Conservation (phyloP, 2,888 invertebrate species). For the Dynastes maya region DNA sequence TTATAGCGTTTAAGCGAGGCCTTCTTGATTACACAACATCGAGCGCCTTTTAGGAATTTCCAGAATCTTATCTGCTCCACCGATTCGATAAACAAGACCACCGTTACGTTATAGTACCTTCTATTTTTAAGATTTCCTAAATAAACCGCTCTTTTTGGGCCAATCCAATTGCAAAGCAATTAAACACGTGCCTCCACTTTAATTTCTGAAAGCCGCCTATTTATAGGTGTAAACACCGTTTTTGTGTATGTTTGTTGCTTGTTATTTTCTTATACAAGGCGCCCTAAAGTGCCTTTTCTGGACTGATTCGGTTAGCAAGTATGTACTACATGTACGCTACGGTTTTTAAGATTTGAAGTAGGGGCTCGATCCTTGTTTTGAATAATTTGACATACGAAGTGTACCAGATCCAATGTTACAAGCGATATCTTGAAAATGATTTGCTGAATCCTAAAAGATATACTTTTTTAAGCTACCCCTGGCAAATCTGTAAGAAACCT, state of each 20-base stretch:
- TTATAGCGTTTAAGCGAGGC: neutral
- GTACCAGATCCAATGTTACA: too few species aligned
- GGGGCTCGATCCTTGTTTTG: too few species aligned
- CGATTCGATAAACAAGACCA: slow-evolving; percentile 35
- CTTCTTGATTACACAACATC: slow-evolving; percentile 6
- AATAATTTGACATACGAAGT: too few species aligned
- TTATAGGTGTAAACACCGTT: slow-evolving; percentile 32
- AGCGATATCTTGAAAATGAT: too few species aligned
- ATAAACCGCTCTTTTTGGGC: slow-evolving; percentile 37
- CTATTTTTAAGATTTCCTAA: slow-evolving; percentile 32
- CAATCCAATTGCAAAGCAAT: slow-evolving; percentile 46
- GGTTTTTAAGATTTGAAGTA: too few species aligned
- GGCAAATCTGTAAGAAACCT: too few species aligned
- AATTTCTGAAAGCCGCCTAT: slow-evolving; percentile 35
- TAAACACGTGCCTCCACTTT: slow-evolving; percentile 45
- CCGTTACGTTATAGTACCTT: slow-evolving; percentile 32
- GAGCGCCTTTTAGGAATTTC: slow-evolving; percentile 33
- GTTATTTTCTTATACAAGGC: slow-evolving; percentile 13
- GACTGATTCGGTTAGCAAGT: neutral
- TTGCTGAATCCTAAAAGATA: too few species aligned
- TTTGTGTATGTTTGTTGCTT: slow-evolving; percentile 36
- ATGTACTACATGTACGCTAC: too few species aligned
- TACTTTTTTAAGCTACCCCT: too few species aligned
- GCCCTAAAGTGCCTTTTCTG: neutral
- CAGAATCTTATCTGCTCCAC: slow-evolving; percentile 38